These are phyloP conservation scores for Silurus glanis DNA, from an alignment of 2,113 vertebrate genomes.

Conservation along the genomic window DNA sequence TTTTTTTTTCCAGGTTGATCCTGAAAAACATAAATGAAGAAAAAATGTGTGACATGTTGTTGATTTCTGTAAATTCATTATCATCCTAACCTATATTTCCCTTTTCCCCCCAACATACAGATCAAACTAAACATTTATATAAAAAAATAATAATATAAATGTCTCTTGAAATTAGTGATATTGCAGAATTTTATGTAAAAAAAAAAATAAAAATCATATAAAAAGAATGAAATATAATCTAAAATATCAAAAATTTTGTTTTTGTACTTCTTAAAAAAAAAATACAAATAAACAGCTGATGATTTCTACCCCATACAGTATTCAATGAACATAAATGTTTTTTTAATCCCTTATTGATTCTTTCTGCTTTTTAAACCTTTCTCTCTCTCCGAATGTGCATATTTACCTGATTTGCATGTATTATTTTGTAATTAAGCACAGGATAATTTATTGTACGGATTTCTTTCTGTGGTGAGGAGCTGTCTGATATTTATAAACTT, in stretches of 20 bases:
- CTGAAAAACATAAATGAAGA: constrained; percentile 1
- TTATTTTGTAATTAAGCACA: constrained; percentile 45
- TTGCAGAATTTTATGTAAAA: not conserved
- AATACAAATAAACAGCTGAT: not conserved
- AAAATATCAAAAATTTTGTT: not conserved
- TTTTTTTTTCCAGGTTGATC: constrained; percentile 62
- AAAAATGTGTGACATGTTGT: constrained; percentile 33
- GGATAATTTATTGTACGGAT: constrained; percentile 64
- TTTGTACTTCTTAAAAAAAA: not conserved
- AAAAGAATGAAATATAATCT: too few species aligned
- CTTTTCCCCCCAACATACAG: constrained; percentile 48
- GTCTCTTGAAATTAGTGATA: not conserved
- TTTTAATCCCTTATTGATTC: not conserved
- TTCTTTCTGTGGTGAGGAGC: constrained; percentile 48
- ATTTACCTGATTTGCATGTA: constrained; percentile 24
- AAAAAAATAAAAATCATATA: not conserved
- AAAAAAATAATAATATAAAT: not conserved
- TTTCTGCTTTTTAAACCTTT: not conserved
- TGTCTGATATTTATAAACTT: constrained; percentile 59
- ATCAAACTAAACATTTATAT: not conserved
- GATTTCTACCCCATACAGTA: not conserved
- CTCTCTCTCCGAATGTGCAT: not conserved
- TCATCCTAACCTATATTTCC: constrained; percentile 10
- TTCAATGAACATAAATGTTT: not conserved
- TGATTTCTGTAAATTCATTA: constrained; percentile 55